phyloP scores from a whole-genome alignment of 2,888 invertebrate genomes.

The Aspidiotus rigidus region DNA sequence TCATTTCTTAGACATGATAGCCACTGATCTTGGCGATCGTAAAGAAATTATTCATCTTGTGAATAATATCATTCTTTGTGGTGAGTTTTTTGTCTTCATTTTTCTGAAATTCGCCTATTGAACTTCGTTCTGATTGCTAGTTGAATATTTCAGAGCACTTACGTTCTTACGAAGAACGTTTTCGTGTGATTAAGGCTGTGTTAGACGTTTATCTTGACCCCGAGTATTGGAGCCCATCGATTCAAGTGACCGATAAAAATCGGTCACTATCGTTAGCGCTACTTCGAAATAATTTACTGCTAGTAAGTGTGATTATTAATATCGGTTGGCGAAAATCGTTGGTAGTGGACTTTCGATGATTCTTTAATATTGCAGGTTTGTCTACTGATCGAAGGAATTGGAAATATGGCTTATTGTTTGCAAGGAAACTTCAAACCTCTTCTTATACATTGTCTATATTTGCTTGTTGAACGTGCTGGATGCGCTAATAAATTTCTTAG shows the following conservation, averaged over 20 bases:
- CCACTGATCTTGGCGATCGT: slow-evolving; percentile 13
- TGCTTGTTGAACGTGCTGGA: slow-evolving; percentile 26
- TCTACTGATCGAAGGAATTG: slow-evolving; percentile 26
- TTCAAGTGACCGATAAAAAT: too few species aligned
- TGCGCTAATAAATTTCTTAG: slow-evolving; percentile 16
- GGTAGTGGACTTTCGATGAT: background rate
- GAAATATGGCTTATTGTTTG: slow-evolving; percentile 21
- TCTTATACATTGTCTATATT: slow-evolving; percentile 23
- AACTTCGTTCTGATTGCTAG: background rate
- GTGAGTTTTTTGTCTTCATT: background rate
- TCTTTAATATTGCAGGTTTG: slow-evolving; percentile 21
- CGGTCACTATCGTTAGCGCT: too few species aligned
- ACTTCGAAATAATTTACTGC: too few species aligned
- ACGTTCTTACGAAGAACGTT: too few species aligned
- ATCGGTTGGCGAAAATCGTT: too few species aligned
- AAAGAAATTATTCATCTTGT: slow-evolving; percentile 28
- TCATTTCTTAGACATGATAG: slow-evolving; percentile 16
- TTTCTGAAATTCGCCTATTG: background rate
- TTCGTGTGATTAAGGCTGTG: too few species aligned
- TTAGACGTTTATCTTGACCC: background rate
- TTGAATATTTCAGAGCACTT: background rate
- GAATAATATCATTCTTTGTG: slow-evolving; percentile 6
- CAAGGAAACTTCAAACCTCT: slow-evolving; percentile 18
- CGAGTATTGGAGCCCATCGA: too few species aligned
- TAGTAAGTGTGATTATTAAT: too few species aligned